phyloP scores from a whole-genome alignment of 2,888 invertebrate genomes.

The Scaptomyza caliginosa region DNA sequence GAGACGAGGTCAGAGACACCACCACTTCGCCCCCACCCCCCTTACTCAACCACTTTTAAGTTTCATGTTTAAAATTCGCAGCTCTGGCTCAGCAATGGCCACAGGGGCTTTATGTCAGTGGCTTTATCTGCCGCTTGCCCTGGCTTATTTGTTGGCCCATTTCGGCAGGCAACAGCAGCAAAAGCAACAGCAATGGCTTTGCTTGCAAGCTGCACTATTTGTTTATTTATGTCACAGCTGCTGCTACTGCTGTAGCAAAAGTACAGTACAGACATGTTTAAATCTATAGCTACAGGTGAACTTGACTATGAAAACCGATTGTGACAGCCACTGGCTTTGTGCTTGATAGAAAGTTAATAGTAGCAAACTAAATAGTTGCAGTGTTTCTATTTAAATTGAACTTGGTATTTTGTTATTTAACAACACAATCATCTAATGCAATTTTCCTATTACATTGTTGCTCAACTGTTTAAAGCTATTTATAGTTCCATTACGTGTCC shows the following conservation, averaged over 20 bases:
- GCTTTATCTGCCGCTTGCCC: conserved; percentile 45
- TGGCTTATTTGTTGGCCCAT: conserved; percentile 50
- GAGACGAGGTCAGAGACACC: conserved; percentile 15
- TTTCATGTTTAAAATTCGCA: conserved; percentile 31
- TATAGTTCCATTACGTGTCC: background rate
- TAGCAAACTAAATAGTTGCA: too few relatives aligned
- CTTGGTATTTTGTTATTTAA: too few relatives aligned
- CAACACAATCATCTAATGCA: background rate
- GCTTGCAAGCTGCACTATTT: conserved; percentile 40
- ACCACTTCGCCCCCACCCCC: background rate
- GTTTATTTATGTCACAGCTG: conserved; percentile 67
- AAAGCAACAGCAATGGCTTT: conserved; percentile 24
- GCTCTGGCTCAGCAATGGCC: conserved; percentile 40
- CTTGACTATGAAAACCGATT: conserved; percentile 11
- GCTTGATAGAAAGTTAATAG: background rate
- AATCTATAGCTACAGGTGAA: conserved; percentile 33
- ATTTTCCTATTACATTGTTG: background rate
- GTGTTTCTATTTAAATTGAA: too few relatives aligned
- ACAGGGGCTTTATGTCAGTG: conserved; percentile 44
- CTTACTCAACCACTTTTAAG: conserved; percentile 11
- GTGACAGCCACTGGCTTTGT: background rate
- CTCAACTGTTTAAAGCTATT: background rate
- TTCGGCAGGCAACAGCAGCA: conserved; percentile 30
- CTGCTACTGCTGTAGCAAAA: conserved; percentile 49
- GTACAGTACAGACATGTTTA: conserved; percentile 38